Conservation (phyloP, 2,113 vertebrate species). For the Gnathonemus echidnorhynchus region DNA sequence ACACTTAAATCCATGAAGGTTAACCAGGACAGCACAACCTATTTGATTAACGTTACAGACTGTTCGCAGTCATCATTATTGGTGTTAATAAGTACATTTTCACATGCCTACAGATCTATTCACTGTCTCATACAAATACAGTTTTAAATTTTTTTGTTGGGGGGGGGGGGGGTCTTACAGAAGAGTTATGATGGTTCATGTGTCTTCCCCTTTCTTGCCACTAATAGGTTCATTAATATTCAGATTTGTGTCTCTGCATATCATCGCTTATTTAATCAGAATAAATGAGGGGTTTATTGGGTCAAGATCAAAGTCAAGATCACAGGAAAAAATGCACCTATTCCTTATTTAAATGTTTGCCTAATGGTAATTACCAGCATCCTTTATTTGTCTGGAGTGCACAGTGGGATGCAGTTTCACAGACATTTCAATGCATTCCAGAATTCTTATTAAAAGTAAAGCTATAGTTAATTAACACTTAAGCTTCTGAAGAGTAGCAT, state of each 20-base stretch:
- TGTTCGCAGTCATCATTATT: not conserved
- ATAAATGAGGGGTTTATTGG: constrained; percentile 23
- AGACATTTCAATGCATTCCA: not conserved
- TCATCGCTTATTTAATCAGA: constrained; percentile 29
- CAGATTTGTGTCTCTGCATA: constrained; percentile 18
- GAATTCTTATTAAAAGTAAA: constrained; percentile 6
- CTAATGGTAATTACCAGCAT: constrained; percentile 14
- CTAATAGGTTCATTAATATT: constrained; percentile 28
- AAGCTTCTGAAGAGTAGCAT: not conserved
- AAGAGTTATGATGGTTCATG: constrained; percentile 10
- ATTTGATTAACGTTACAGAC: not conserved
- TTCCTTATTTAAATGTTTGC: constrained; percentile 22
- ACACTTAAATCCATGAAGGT: not conserved
- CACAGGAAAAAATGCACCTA: constrained; percentile 21
- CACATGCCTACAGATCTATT: not conserved
- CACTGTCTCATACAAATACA: not conserved
- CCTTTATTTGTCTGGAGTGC: constrained; percentile 14
- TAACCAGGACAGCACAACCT: not conserved
- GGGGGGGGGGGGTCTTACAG: not conserved
- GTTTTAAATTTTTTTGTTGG: not conserved
- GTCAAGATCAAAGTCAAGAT: constrained; percentile 28
- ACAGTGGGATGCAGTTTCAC: constrained; percentile 11
- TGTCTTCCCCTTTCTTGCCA: constrained; percentile 18
- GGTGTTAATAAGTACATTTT: not conserved
- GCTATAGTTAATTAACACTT: not conserved